Evolutionary conservation across 2,888 invertebrate genomes (phyloP), one percentile per base, ranked within the genome.

Genomic region (Rhimphoctona megacephalus): DNA sequence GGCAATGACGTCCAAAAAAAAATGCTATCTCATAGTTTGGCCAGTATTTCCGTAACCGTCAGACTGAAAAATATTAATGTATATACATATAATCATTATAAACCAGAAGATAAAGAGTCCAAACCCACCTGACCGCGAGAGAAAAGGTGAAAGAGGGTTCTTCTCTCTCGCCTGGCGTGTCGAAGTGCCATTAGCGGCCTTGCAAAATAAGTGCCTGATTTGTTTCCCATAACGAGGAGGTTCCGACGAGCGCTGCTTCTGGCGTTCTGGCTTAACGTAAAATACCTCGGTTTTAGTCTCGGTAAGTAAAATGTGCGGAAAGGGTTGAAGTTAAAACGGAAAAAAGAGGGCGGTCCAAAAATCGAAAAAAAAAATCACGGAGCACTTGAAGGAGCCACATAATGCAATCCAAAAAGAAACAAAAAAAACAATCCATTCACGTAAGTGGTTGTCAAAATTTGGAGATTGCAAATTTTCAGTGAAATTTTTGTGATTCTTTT

Each of bases 121-220:
- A 36, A 64, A 52, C 22, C 22, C 64, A 70, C 64, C 70, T 72
- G 72, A 80, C 80, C 61, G 36, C 72, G 80, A 67, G 66, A 74
- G 67, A 81, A 49, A 72, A 49, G 46, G 57, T 11, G 49, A 25
- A 64, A 69, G 30, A 14, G 43, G 22, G 69, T 19, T 54, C 70
- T 57, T 33, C 57, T 46, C 52, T 76, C 57, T 46, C 30, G 80
- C 54, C 70, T 83, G 66, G 83, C 86, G 80, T 86, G 86, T 80
- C 86, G 86, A 80, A 80, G 67, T 22, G 74, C 74, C 83, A 83
- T 86, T 86, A 83, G 83, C 52, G 80, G 72, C 70, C 76, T 72
- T 80, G 76, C 80, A 72, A 83, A 85, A 86, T 83, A 86, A 61
- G 79, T 79, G 66, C 80, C 76, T 76, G 83, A 86, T 86, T 86